A percentile compares a stretch with the other conserved stretches of the same genome.
phyloP scores from a whole-genome alignment of 2,797 vertebrate genomes.

The Pangasius macronema region DNA sequence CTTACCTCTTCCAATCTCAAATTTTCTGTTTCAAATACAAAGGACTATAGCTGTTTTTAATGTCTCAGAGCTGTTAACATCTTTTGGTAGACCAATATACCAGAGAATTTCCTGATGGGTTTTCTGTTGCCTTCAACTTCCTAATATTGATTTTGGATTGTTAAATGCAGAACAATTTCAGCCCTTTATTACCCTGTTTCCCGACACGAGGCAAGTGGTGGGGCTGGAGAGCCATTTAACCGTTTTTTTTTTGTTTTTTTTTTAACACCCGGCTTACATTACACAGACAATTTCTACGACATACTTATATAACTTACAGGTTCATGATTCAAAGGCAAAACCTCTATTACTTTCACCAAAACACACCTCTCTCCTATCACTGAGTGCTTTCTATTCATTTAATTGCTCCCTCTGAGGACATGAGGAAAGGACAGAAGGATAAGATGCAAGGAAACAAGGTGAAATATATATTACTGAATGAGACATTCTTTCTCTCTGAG shows the following conservation, averaged over 20 bases:
- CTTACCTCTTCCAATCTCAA: background rate
- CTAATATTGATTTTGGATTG: conserved; percentile 8
- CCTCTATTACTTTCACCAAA: background rate
- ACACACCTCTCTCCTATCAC: background rate
- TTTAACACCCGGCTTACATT: background rate
- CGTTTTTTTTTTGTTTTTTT: background rate
- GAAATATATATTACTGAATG: background rate
- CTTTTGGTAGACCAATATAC: background rate
- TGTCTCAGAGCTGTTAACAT: background rate
- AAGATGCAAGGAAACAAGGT: background rate
- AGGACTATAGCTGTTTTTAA: background rate
- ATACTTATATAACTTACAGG: background rate
- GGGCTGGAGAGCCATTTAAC: background rate
- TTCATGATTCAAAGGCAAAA: background rate
- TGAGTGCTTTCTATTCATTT: background rate
- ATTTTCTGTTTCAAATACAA: background rate
- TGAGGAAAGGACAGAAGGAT: background rate
- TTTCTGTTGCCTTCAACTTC: background rate
- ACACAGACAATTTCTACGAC: too few species aligned
- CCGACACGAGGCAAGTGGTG: background rate
- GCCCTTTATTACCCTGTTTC: background rate
- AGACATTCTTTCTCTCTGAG: background rate
- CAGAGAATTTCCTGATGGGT: background rate
- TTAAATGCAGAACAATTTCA: background rate
- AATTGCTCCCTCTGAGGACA: background rate